Conservation (phyloP, 2,888 invertebrate genomes). For the Nudaria mundana region DNA sequence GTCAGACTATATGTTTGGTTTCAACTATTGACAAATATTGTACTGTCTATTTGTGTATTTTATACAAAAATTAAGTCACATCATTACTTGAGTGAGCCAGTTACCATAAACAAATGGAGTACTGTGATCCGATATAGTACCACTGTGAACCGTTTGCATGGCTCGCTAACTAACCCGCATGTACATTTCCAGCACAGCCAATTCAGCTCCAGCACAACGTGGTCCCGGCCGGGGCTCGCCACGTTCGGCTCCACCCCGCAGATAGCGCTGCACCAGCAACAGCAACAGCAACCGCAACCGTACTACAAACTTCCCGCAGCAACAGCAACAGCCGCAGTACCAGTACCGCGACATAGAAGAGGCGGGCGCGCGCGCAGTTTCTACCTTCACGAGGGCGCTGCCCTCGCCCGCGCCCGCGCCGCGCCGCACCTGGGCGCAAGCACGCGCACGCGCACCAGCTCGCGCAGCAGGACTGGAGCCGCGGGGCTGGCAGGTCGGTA, state of each 20-base stretch:
- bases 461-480: conserved; percentile 79
- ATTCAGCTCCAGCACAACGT: conserved; percentile 80
- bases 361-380: conserved; percentile 81
- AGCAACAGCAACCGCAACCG: conserved; percentile 55
- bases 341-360: conserved; percentile 57
- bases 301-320: conserved; percentile 31
- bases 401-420: conserved; percentile 84
- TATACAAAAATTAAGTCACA: too few species aligned
- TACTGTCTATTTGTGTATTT: too few species aligned
- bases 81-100: background rate
- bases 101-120: too few species aligned
- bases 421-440: conserved; percentile 86
- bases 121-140: too few species aligned
- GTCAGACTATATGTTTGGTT: too few species aligned
- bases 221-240: conserved; percentile 55
- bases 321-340: conserved; percentile 61
- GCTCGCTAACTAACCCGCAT: conserved; percentile 30
- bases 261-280: conserved; percentile 49
- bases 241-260: conserved; percentile 78
- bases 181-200: conserved; percentile 71
- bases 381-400: conserved; percentile 87
- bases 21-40: too few species aligned
- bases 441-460: conserved; percentile 65
- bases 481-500: conserved; percentile 69
- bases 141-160: conserved; percentile 30